Percentiles rank a stretch among this genome's conserved stretches.
These are phyloP conservation scores for Odontophorus gujanensis DNA, from an alignment of 2,113 vertebrate species.

Conservation along the genomic window DNA sequence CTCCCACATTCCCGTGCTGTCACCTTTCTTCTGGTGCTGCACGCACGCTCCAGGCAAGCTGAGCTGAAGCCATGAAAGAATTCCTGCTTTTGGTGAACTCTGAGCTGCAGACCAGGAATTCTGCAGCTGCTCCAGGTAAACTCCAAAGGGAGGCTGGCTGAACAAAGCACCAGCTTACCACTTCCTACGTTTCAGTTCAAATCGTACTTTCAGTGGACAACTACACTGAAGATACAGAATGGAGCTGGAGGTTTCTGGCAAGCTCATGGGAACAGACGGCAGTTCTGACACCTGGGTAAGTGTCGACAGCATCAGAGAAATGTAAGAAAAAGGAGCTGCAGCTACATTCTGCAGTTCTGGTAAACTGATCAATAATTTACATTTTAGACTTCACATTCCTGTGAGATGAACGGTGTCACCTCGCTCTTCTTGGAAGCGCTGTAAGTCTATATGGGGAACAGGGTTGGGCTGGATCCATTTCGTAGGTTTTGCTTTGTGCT, in stretches of 20 bases:
- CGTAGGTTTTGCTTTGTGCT: neutral
- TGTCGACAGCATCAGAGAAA: slow-evolving; percentile 38
- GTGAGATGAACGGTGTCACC: neutral
- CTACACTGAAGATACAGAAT: neutral
- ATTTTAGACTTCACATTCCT: slow-evolving; percentile 34
- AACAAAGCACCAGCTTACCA: neutral
- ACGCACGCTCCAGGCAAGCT: rapidly evolving
- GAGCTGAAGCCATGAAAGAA: neutral
- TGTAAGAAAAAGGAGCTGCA: slow-evolving; percentile 45
- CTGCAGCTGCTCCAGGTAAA: neutral
- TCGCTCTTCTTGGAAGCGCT: slow-evolving; percentile 1
- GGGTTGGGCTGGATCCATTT: neutral
- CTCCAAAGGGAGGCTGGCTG: neutral
- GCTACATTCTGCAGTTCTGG: slow-evolving; percentile 46
- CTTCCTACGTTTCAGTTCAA: neutral
- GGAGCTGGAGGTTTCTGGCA: slow-evolving; percentile 35
- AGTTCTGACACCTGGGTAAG: slow-evolving; percentile 52
- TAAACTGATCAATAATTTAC: slow-evolving; percentile 68
- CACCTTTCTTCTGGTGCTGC: neutral
- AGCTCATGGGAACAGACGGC: neutral
- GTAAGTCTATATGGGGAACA: slow-evolving; percentile 24
- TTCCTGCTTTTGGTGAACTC: neutral
- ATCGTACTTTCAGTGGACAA: neutral
- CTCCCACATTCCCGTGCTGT: neutral
- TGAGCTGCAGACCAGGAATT: neutral